Evolutionary conservation across 2,113 vertebrate genomes (phyloP), one percentile per base, ranked within the genome.

Genomic region (Takifugu flavidus): DNA sequence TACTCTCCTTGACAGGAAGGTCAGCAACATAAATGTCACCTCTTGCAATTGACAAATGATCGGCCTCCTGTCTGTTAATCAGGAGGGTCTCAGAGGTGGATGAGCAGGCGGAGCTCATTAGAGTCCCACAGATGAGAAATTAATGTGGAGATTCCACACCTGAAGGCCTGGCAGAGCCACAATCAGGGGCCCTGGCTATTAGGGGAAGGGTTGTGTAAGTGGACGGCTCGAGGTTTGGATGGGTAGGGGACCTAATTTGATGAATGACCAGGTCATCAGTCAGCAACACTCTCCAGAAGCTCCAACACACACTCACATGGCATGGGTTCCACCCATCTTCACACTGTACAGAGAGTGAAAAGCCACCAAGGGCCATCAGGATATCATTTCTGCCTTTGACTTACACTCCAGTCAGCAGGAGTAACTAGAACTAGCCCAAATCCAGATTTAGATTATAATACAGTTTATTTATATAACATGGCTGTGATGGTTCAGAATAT

Each of bases 51-150:
- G 86, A 89, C 85, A 82, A 88, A 90, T 89, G 80, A 74, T 70
- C 13, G 34, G 26, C 71, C 66, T 70, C 72, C 81, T 52, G 72
- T 83, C 74, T 79, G 80, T 77, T 88, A 89, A 90, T 89, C 88
- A 87, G 87, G 31, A 26, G 79, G 84, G 84, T 87, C 83, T 88
- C 86, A 56, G 72, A 87, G 83, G 87, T 86, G 76, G 87, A 77
- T 56, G 75, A 87, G 77, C 88, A 88, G 88, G 87, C 82, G 79
- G 82, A 73, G 82, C 87, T 89, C 88, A 88, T 90, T 91, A 90
- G 82, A 80, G 72, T 49, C 46, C 70, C 79, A 68, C 74, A 85
- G 79, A 90, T 83, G 78, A 85, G 83, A 88, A 86, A 91, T 89
- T 82, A 88, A 90, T 89, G 85, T 83, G 80, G 77, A 79, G 75